Evolutionary conservation across 2,797 vertebrate genomes (phyloP).

Genomic region (Echeneis naucrates): DNA sequence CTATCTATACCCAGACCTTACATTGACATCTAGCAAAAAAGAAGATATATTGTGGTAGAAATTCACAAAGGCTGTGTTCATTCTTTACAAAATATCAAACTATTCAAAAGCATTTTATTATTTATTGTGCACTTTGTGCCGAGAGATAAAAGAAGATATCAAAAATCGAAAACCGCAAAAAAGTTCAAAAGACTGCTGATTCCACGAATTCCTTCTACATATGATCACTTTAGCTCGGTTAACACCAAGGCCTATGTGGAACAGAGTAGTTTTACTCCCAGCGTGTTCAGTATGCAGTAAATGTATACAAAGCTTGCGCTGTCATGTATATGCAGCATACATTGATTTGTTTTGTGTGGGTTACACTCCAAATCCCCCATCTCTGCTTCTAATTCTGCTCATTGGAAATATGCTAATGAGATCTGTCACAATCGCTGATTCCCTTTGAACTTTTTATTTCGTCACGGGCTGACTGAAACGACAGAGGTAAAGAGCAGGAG

Average conservation of each 20-base stretch:
- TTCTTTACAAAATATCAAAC: not conserved
- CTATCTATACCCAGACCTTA: not conserved
- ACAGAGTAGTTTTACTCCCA: conserved; percentile 10
- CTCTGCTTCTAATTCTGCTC: conserved; percentile 85
- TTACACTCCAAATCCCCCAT: conserved; percentile 50
- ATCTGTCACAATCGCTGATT: conserved; percentile 92
- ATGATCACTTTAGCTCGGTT: conserved; percentile 8
- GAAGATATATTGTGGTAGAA: not conserved
- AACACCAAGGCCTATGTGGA: conserved; percentile 6
- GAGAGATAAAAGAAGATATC: conserved; percentile 6
- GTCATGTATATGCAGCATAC: conserved; percentile 62
- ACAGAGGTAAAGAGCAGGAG: conserved; percentile 91
- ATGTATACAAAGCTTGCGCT: conserved; percentile 42
- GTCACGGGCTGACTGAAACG: conserved; percentile 90
- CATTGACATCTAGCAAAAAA: not conserved
- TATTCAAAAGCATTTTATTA: conserved; percentile 4
- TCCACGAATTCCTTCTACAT: conserved; percentile 26
- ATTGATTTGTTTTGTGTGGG: conserved; percentile 85
- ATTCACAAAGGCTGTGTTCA: not conserved
- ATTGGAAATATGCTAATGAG: conserved; percentile 96
- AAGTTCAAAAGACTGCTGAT: conserved; percentile 2
- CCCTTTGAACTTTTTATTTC: conserved; percentile 94
- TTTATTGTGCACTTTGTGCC: not conserved
- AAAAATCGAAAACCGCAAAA: not conserved
- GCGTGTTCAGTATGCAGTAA: conserved; percentile 27